Evolutionary conservation across 2,888 invertebrate genomes (phyloP).

Genomic region (Prenolepis imparis): DNA sequence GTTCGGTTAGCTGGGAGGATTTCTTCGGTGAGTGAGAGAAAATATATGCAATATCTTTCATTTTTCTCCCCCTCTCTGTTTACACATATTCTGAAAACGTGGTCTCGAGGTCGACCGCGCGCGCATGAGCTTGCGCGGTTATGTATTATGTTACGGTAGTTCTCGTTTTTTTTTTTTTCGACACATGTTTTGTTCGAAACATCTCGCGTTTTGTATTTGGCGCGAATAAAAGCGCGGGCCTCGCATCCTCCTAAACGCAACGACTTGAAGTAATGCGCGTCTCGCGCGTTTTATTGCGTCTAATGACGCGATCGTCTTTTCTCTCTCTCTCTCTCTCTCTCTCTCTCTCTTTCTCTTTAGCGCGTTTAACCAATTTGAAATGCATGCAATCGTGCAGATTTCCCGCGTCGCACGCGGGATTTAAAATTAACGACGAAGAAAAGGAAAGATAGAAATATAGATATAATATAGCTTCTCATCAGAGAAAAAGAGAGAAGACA

Average conservation of each 20-base stretch:
- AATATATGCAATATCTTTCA: background rate
- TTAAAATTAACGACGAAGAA: background rate
- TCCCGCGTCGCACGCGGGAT: background rate
- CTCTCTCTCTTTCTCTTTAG: background rate
- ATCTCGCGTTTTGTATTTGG: background rate
- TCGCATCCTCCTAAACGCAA: slow-evolving; percentile 21
- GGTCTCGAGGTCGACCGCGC: background rate
- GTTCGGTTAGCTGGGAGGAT: slow-evolving; percentile 91
- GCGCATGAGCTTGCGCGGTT: background rate
- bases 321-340: background rate
- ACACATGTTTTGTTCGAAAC: background rate
- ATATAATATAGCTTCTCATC: background rate
- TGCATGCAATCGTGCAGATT: slow-evolving; percentile 3
- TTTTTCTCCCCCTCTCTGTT: background rate
- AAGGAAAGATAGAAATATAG: slow-evolving; percentile 14
- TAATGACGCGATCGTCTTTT: slow-evolving; percentile 23
- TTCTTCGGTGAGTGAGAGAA: slow-evolving; percentile 90
- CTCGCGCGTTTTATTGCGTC: slow-evolving; percentile 32
- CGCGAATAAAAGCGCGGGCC: slow-evolving; percentile 24
- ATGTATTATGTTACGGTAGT: background rate
- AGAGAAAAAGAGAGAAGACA: background rate
- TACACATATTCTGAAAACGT: background rate
- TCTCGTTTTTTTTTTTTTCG: background rate
- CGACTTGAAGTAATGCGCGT: slow-evolving; percentile 36
- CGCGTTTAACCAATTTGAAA: background rate